Evolutionary conservation across 1,140 invertebrate genomes (phyloP), one percentile per base, ranked within the genome.

Genomic region (Ridgeia piscesae): DNA sequence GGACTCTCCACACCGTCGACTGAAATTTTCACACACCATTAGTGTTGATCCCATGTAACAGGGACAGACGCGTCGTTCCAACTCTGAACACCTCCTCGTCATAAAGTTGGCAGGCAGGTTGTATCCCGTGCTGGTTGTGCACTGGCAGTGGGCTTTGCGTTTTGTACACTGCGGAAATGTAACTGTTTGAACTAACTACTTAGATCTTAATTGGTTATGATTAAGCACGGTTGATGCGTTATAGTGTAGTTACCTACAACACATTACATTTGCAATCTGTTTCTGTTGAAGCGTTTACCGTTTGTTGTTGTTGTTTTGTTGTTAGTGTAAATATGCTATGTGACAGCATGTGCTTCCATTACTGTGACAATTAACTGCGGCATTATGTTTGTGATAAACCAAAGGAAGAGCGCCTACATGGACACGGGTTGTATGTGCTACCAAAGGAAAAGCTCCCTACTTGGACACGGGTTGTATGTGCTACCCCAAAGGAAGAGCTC

Each of bases 1-100:
- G 33, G 48, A 34, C n/a, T 35, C 88, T 48, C 88, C 2, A 34
- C 88, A 11, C 92, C 48, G 58, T 92, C 92, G 89, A 92, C 92
- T 92, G 89, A 90, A 90, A 90, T 77, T 9, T 77, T 14, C 91
- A 90, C 89, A 90, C 89, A 90, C 33, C 11, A 34, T 34, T 91
- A 91, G 21, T 77, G 34, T 77, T 35, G 31, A 14, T 35, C 33
- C 0, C 48, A 34, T 31, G 31, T 58, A 91, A 50, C 50, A 35
- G 33, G 33, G 33, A 91, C 33, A 42, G 8, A 31, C 8, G 33
- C 31, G 31, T 89, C n/a, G 14, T 11, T 89, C 34, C n/a, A 89
- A 33, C 1, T 9, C 27, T 89, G 89, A 33, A 8, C 34, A 34
- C 34, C 48, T 8, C 8, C 48, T 50, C 48, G 48, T 50, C 48